phyloP scores from a whole-genome alignment of 2,113 vertebrate genomes.

The Cichladusa arquata region DNA sequence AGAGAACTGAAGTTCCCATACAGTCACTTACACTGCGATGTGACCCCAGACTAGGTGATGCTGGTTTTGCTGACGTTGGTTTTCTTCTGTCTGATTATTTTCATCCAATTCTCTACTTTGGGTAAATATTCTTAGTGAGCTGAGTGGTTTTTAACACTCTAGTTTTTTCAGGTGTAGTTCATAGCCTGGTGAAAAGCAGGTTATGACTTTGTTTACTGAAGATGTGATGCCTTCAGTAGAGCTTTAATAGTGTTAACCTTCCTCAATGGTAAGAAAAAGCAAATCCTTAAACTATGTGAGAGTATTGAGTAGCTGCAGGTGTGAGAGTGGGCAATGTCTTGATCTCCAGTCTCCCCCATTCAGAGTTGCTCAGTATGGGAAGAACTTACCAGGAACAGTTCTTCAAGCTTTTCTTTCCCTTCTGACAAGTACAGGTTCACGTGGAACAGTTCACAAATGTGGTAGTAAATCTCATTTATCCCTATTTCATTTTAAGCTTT shows the following conservation, averaged over 20 bases:
- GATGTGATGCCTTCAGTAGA: not conserved
- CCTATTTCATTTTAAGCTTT: not conserved
- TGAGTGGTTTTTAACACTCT: not conserved
- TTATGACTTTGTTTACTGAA: not conserved
- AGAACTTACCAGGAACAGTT: accelerated
- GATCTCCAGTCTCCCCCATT: not conserved
- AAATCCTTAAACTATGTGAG: not conserved
- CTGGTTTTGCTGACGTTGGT: accelerated
- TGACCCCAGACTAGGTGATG: accelerated
- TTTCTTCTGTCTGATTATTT: not conserved
- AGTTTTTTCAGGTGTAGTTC: not conserved
- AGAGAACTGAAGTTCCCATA: accelerated
- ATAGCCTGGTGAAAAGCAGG: not conserved
- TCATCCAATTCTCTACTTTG: not conserved
- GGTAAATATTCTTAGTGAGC: not conserved
- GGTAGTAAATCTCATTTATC: not conserved
- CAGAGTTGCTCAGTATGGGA: not conserved
- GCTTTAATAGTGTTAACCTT: not conserved
- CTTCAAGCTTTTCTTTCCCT: not conserved
- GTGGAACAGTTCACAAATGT: accelerated
- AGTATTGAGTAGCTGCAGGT: not conserved
- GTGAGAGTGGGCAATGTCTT: not conserved
- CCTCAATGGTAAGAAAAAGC: not conserved
- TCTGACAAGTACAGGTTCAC: accelerated
- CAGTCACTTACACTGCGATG: accelerated